These are phyloP conservation scores for Micronycteris hirsuta DNA, from an alignment of 2,113 vertebrate genomes.

Conservation along the genomic window DNA sequence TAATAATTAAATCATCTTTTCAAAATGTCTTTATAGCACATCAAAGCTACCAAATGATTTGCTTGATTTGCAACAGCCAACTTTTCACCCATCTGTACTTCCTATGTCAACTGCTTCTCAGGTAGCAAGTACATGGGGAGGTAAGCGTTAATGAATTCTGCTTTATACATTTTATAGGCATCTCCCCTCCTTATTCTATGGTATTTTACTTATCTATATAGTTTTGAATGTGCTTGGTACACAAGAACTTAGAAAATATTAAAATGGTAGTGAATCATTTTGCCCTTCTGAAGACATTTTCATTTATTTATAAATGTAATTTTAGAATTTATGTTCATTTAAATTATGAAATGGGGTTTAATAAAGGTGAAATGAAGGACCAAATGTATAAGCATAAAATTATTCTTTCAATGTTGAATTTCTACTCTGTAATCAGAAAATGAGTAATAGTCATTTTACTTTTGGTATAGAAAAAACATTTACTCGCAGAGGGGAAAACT, in stretches of 20 bases:
- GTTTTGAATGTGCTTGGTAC: not conserved
- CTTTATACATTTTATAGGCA: not conserved
- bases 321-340: slow-evolving; percentile 6
- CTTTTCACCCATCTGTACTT: slow-evolving; percentile 90
- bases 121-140: slow-evolving; percentile 93
- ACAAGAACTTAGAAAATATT: slow-evolving; percentile 23
- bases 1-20: slow-evolving; percentile 62
- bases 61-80: slow-evolving; percentile 95
- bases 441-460: not conserved
- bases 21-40: slow-evolving; percentile 82
- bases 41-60: slow-evolving; percentile 94
- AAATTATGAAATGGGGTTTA: slow-evolving; percentile 38
- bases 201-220: not conserved
- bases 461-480: not conserved
- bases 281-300: slow-evolving; percentile 42
- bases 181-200: not conserved
- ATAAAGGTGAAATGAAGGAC: slow-evolving; percentile 6
- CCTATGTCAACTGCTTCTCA: slow-evolving; percentile 86
- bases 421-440: not conserved
- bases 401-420: slow-evolving; percentile 2
- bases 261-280: not conserved
- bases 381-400: slow-evolving; percentile 9
- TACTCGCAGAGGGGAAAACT: not conserved
- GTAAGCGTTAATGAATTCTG: slow-evolving; percentile 81
- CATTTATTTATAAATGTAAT: not conserved